Conservation (phyloP, 35 echinoderm and acorn worm species). For the Diadema setosum region DNA sequence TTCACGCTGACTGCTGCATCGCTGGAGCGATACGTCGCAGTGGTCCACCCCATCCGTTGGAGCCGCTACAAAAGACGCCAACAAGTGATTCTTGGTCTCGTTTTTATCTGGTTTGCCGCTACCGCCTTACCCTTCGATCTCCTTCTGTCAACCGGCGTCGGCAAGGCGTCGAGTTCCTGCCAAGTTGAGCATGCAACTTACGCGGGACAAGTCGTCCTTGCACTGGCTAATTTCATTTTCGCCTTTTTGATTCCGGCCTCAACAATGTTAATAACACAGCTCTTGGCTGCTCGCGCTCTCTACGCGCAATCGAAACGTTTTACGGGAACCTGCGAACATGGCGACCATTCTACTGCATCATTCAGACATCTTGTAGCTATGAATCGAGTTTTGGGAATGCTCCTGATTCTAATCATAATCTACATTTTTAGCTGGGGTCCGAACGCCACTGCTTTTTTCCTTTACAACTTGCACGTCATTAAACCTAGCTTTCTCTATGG, state of each 20-base stretch:
- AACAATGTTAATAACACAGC: conserved; percentile 44
- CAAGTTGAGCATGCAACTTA: background rate
- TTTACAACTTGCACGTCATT: conserved; percentile 63
- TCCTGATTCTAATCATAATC: conserved; percentile 73
- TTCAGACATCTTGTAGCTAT: conserved; percentile 44
- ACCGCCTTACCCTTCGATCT: conserved; percentile 27
- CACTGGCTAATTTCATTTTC: conserved; percentile 35
- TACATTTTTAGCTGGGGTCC: conserved; percentile 91
- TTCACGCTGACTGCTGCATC: conserved; percentile 49
- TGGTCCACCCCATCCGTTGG: conserved; percentile 20
- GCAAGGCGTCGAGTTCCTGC: background rate
- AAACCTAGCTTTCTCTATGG: conserved; percentile 40
- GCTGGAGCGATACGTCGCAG: conserved; percentile 43
- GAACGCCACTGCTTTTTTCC: conserved; percentile 56
- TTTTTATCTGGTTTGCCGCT: conserved; percentile 35
- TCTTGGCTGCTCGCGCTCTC: background rate
- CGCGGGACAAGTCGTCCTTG: conserved; percentile 24
- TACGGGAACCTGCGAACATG: background rate
- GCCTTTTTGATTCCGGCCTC: conserved; percentile 74
- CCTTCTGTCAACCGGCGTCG: conserved; percentile 2
- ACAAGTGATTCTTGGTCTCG: conserved; percentile 11
- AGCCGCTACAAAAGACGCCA: conserved; percentile 22
- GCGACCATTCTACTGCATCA: background rate
- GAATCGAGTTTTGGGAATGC: conserved; percentile 67
- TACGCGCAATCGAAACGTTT: conserved; percentile 28